Percentiles rank a stretch among this genome's conserved stretches.
Conservation (phyloP, 2,797 vertebrate genomes). For the Zalophus californianus region DNA sequence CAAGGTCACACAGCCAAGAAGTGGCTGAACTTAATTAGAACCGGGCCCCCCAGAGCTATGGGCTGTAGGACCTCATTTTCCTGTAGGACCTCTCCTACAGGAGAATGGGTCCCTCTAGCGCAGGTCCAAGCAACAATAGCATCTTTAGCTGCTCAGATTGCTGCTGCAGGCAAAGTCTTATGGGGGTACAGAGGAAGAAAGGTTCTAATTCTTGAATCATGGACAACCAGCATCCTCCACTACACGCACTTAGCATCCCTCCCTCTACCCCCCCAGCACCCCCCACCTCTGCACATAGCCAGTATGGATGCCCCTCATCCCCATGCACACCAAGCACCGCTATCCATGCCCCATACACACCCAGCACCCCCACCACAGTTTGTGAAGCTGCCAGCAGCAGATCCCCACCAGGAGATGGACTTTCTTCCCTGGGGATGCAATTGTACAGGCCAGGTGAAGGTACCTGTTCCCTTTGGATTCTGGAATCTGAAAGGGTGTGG, state of each 20-base stretch:
- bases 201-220: background rate
- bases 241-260: background rate
- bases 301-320: background rate
- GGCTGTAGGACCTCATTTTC: too few species aligned
- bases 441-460: background rate
- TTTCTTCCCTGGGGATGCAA: slow-evolving; percentile 10
- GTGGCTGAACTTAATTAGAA: slow-evolving; percentile 7
- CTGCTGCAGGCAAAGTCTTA: slow-evolving; percentile 1
- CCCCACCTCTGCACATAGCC: background rate
- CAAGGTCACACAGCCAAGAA: slow-evolving; percentile 39
- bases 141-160: background rate
- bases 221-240: background rate
- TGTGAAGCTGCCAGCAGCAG: background rate
- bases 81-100: background rate
- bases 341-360: background rate
- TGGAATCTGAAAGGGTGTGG: background rate
- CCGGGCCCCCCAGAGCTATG: background rate
- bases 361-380: background rate
- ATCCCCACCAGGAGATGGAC: background rate
- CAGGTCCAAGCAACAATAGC: background rate
- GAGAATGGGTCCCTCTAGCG: background rate
- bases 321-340: background rate
- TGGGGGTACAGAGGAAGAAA: background rate
- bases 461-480: slow-evolving; percentile 22
- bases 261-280: background rate